phyloP scores from a whole-genome alignment of 1,140 invertebrate genomes.

The Temnothorax curvispinosus region DNA sequence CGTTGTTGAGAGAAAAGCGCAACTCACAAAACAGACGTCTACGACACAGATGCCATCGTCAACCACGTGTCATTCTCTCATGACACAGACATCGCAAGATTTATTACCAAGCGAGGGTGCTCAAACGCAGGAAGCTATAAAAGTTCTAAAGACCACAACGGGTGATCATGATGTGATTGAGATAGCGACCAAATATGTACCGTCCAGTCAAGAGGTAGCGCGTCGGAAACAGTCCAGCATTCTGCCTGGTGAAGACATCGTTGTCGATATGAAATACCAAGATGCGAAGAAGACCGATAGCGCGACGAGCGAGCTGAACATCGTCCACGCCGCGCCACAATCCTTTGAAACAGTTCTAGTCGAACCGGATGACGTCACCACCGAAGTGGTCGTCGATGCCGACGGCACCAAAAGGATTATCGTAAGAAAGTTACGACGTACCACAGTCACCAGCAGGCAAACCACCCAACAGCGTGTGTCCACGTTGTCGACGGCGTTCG shows the following conservation, averaged over 20 bases:
- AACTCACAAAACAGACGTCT: constrained; percentile 80
- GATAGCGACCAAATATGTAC: constrained; percentile 89
- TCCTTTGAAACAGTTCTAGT: constrained; percentile 92
- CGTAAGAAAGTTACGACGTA: constrained; percentile 88
- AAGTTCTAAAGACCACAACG: constrained; percentile 89
- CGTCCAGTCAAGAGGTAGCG: constrained; percentile 83
- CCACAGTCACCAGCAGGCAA: constrained; percentile 83
- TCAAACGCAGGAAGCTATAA: constrained; percentile 88
- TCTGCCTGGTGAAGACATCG: constrained; percentile 85
- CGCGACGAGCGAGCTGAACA: constrained; percentile 88
- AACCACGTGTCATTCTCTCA: constrained; percentile 73
- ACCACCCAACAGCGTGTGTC: constrained; percentile 84
- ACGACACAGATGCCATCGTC: constrained; percentile 75
- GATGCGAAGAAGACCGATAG: constrained; percentile 84
- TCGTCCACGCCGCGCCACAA: constrained; percentile 89
- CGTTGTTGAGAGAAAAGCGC: constrained; percentile 73
- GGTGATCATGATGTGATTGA: constrained; percentile 92
- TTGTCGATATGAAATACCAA: constrained; percentile 91
- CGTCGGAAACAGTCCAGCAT: constrained; percentile 43
- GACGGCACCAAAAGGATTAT: constrained; percentile 94
- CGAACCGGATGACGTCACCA: constrained; percentile 92
- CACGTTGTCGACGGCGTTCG: constrained; percentile 80
- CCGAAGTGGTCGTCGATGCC: constrained; percentile 92
- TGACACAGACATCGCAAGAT: constrained; percentile 63
- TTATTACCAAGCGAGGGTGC: constrained; percentile 4